phyloP scores from a whole-genome alignment of 2,113 vertebrate species.

The Prionailurus bengalensis region DNA sequence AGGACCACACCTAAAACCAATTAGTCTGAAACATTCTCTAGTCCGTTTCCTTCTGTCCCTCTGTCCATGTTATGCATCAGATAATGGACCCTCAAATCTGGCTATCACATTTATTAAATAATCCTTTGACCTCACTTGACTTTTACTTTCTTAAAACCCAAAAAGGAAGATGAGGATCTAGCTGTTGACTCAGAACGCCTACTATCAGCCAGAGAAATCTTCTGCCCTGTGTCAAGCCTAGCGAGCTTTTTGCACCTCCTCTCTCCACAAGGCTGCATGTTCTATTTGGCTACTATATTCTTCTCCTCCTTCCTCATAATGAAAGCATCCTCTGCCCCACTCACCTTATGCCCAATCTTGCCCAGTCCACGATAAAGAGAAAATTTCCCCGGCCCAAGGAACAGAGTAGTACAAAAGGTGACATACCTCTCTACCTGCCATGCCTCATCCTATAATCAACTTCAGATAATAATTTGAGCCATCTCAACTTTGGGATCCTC shows the following conservation, averaged over 20 bases:
- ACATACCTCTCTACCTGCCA: not conserved
- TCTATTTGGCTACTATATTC: not conserved
- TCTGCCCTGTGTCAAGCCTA: not conserved
- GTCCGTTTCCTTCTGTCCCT: constrained; percentile 33
- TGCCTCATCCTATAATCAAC: not conserved
- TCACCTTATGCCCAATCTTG: not conserved
- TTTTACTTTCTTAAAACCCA: constrained; percentile 31
- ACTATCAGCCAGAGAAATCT: not conserved
- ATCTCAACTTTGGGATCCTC: not conserved
- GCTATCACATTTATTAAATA: not conserved
- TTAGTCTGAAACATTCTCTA: constrained; percentile 47
- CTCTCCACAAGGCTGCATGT: not conserved
- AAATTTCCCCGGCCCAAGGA: not conserved
- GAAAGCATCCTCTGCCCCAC: not conserved
- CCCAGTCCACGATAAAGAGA: not conserved
- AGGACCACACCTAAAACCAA: constrained; percentile 11
- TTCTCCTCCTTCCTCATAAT: not conserved
- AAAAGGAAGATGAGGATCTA: not conserved
- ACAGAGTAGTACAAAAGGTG: not conserved
- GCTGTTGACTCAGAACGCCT: not conserved
- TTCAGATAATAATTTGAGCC: not conserved
- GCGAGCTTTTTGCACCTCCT: not conserved
- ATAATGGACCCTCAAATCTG: not conserved
- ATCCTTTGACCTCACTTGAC: not conserved
- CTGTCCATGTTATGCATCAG: not conserved